Percentiles rank a stretch among this genome's conserved stretches.
Evolutionary conservation across 2,888 invertebrate species (phyloP).

Genomic region (Phyto melanocephala): DNA sequence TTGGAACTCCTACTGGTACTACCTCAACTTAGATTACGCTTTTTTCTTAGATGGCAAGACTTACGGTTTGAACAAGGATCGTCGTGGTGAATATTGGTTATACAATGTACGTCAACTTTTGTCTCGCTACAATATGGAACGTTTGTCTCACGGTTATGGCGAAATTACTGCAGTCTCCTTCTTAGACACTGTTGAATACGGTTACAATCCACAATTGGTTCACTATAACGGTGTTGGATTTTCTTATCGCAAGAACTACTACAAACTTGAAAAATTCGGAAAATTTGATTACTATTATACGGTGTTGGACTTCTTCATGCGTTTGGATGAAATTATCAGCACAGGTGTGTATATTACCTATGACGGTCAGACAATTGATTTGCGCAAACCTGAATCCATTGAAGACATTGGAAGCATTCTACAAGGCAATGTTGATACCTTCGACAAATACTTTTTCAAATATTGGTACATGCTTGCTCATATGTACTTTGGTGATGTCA

Average conservation of each 20-base stretch:
- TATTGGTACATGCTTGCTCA: slow-evolving; percentile 63
- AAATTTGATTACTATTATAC: slow-evolving; percentile 72
- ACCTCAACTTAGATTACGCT: slow-evolving; percentile 81
- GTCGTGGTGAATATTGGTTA: slow-evolving; percentile 83
- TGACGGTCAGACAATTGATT: slow-evolving; percentile 80
- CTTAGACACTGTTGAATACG: slow-evolving; percentile 79
- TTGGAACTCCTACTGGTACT: slow-evolving; percentile 83
- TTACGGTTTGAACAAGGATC: slow-evolving; percentile 80
- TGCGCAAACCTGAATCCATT: slow-evolving; percentile 82
- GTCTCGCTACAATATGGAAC: slow-evolving; percentile 84
- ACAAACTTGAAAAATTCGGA: slow-evolving; percentile 64
- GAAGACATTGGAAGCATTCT: slow-evolving; percentile 83
- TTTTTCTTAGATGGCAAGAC: slow-evolving; percentile 81
- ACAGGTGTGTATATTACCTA: slow-evolving; percentile 77
- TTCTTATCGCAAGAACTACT: slow-evolving; percentile 80
- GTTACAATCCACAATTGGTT: slow-evolving; percentile 82
- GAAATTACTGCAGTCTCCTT: slow-evolving; percentile 81
- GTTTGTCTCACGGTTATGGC: slow-evolving; percentile 82
- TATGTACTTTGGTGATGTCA: slow-evolving; percentile 60
- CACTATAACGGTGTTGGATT: slow-evolving; percentile 82
- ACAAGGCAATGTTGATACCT: slow-evolving; percentile 79
- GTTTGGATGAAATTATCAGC: slow-evolving; percentile 80
- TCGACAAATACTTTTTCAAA: slow-evolving; percentile 65
- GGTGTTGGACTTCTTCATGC: slow-evolving; percentile 71
- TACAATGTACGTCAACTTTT: slow-evolving; percentile 83